phyloP scores from a whole-genome alignment of 2,797 vertebrate genomes.

The Melanotaenia boesemani region DNA sequence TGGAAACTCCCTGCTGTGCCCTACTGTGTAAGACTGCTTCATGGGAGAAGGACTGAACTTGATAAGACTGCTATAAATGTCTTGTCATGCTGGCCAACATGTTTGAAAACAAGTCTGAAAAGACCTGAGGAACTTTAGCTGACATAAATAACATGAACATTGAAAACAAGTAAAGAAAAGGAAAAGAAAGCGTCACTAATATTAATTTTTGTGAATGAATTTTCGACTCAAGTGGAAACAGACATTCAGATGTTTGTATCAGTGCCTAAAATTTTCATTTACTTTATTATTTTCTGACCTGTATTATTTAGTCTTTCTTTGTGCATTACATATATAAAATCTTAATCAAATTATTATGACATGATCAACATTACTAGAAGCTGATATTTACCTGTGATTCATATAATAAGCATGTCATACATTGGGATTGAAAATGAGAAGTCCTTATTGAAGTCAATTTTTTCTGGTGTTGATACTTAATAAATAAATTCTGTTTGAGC shows the following conservation, averaged over 20 bases:
- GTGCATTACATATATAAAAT: slow-evolving; percentile 33
- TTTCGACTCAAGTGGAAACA: not conserved
- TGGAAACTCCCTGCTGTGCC: slow-evolving; percentile 14
- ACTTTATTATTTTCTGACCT: not conserved
- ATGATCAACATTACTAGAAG: not conserved
- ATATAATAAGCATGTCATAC: not conserved
- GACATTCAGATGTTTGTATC: slow-evolving; percentile 18
- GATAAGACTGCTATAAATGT: slow-evolving; percentile 1
- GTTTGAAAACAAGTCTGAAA: not conserved
- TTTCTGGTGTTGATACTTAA: slow-evolving; percentile 11
- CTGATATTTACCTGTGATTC: slow-evolving; percentile 13
- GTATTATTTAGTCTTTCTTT: slow-evolving; percentile 20
- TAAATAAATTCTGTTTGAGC: slow-evolving; percentile 43
- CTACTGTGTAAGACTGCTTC: not conserved
- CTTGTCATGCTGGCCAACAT: not conserved
- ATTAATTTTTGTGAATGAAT: slow-evolving; percentile 14
- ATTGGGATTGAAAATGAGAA: not conserved
- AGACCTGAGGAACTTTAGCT: not conserved
- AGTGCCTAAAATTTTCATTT: not conserved
- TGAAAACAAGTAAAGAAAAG: slow-evolving; percentile 16
- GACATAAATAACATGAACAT: not conserved
- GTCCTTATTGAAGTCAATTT: too few species aligned
- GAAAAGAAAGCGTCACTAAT: slow-evolving; percentile 2
- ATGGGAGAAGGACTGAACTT: not conserved
- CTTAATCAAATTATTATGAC: slow-evolving; percentile 19